Evolutionary conservation across 1,140 invertebrate genomes (phyloP), one percentile per base, ranked within the genome.

Genomic region (Pogonognathellus flavescens): DNA sequence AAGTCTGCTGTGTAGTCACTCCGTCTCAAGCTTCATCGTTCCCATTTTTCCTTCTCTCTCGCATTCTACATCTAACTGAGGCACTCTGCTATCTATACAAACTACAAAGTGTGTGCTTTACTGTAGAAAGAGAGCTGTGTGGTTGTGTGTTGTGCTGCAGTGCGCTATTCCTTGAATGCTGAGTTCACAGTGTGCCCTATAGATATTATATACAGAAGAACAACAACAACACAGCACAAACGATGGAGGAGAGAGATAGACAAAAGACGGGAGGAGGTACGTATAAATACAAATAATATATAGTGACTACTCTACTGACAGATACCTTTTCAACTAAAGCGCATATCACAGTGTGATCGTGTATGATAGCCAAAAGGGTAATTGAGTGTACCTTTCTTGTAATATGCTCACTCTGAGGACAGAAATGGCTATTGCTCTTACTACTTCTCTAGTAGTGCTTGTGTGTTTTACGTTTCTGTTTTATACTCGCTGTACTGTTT

Each of bases 291-390:
- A 76, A 76, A 76, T 76, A 76, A 76, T 76, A 31, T 76, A 76
- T 76, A 41, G 31, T 41, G 31, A 41, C 31, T 41, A 41, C 31
- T 41, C 31, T 41, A 76, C 14, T 76, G 70, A 76, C 70, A 76
- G 70, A 76, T 76, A 76, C n/a, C 41, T 50, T 76, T 76, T 76
- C 49, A 76, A 31, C 14, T n/a, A n/a, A 49, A 76, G 70, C 70
- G 31, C 31, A 16, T 25, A 66, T 6, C 1, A 9, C 9, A 18
- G 13, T 76, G 41, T 50, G 70, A 76, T 76, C 70, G 70, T 76
- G 70, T 76, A 76, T 76, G 70, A 76, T 76, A 76, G 70, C 70
- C 70, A 76, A 76, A 76, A 76, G 70, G 70, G 70, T 76, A 76
- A 76, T 76, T 76, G 70, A 76, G 70, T 76, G 70, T 50, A 76